Conservation (phyloP, 92 coral and sea anemone species). For the Siderastrea radians region DNA sequence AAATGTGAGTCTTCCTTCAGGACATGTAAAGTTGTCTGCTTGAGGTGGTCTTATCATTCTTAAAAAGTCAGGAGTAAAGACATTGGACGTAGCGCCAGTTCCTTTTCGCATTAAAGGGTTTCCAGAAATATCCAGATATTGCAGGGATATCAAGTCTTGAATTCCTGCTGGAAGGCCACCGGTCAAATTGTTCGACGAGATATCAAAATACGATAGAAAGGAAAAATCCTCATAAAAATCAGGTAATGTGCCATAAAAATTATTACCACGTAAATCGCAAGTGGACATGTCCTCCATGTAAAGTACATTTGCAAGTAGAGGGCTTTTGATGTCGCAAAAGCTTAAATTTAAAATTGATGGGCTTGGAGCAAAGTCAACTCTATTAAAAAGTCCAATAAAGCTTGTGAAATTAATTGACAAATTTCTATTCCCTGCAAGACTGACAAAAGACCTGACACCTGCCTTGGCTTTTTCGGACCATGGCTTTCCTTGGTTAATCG, state of each 20-base stretch:
- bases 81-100: neutral
- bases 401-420: constrained; percentile 45
- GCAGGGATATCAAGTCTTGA: constrained; percentile 41
- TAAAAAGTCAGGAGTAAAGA: constrained; percentile 26
- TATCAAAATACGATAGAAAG: constrained; percentile 47
- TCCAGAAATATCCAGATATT: constrained; percentile 73
- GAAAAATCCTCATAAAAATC: constrained; percentile 8
- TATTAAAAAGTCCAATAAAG: constrained; percentile 25
- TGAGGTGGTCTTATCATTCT: constrained; percentile 15
- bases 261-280: constrained; percentile 62
- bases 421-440: constrained; percentile 62
- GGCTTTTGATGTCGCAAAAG: constrained; percentile 48
- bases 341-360: constrained; percentile 64
- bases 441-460: neutral
- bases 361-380: neutral
- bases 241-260: constrained; percentile 59
- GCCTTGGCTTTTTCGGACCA: neutral
- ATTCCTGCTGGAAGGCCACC: constrained; percentile 59
- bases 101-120: constrained; percentile 63
- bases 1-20: constrained; percentile 65
- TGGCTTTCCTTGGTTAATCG: constrained; percentile 37
- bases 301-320: constrained; percentile 17
- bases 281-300: constrained; percentile 36
- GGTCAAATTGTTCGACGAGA: constrained; percentile 62
- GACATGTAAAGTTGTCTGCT: constrained; percentile 50